Conservation (phyloP, 2,888 invertebrate genomes). For the Rhagonycha fulva region DNA sequence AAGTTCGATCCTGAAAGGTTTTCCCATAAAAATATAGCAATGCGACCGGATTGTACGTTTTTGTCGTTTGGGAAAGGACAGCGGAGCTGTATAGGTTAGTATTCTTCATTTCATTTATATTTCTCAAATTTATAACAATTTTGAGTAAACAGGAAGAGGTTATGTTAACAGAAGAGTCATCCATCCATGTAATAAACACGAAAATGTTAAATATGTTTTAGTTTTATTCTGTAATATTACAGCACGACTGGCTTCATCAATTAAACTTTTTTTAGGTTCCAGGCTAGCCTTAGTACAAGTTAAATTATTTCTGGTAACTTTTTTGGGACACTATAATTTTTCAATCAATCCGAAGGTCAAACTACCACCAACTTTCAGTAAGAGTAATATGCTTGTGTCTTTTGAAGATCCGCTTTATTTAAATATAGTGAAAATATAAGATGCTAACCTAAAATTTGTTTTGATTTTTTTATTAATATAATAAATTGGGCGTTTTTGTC, state of each 20-base stretch:
- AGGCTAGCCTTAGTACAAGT: neutral
- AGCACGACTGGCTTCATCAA: too few relatives aligned
- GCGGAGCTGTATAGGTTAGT: constrained; percentile 59
- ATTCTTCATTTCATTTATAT: neutral
- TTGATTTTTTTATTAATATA: too few relatives aligned
- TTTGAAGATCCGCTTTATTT: neutral
- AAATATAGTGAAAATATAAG: neutral
- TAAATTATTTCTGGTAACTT: neutral
- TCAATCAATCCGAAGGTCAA: neutral
- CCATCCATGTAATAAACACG: too few relatives aligned
- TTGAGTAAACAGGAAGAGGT: too few relatives aligned
- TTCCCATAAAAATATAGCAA: constrained; percentile 56
- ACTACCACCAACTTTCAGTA: neutral
- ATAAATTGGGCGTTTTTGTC: too few relatives aligned
- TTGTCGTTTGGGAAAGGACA: constrained; percentile 64
- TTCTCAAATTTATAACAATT: too few relatives aligned
- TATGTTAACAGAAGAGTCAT: too few relatives aligned
- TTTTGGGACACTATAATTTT: neutral
- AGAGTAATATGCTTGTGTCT: neutral
- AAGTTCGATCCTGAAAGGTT: constrained; percentile 67
- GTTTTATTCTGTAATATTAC: too few relatives aligned
- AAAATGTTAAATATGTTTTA: too few relatives aligned
- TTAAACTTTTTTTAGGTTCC: neutral
- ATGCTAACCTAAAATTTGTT: too few relatives aligned
- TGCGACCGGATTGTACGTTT: constrained; percentile 56